Evolutionary conservation across 2,797 vertebrate genomes (phyloP).

Genomic region (Neoniphon sammara): DNA sequence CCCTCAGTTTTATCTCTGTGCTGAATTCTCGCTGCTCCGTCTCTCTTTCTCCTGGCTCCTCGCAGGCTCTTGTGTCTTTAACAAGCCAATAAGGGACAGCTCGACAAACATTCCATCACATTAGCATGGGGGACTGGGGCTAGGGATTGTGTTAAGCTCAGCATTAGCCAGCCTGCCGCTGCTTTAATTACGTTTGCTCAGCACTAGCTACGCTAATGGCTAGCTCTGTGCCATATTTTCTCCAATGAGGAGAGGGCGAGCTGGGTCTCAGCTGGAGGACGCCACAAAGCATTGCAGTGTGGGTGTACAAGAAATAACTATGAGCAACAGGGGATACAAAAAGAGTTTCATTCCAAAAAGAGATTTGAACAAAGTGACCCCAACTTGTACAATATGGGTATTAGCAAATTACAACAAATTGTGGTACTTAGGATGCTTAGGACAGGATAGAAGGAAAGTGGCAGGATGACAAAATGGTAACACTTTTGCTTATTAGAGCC

Average conservation of each 20-base stretch:
- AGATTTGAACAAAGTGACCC: not conserved
- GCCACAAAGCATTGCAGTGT: conserved; percentile 24
- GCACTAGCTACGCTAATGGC: conserved; percentile 69
- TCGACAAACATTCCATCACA: conserved; percentile 68
- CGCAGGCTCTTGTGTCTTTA: conserved; percentile 49
- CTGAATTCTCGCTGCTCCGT: conserved; percentile 20
- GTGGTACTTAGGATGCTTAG: not conserved
- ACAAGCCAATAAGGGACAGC: conserved; percentile 69
- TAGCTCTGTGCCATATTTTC: conserved; percentile 55
- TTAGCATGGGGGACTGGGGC: conserved; percentile 61
- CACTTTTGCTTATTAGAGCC: not conserved
- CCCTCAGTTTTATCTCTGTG: conserved; percentile 1
- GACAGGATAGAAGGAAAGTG: not conserved
- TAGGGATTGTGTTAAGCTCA: conserved; percentile 70
- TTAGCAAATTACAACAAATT: not conserved
- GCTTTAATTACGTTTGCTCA: conserved; percentile 77
- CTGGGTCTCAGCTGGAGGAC: conserved; percentile 41
- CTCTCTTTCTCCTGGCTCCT: conserved; percentile 25
- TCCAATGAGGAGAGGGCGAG: conserved; percentile 38
- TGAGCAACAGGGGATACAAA: conserved; percentile 21
- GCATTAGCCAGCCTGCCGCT: conserved; percentile 65
- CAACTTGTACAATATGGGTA: not conserved
- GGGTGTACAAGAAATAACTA: not conserved
- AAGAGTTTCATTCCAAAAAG: not conserved
- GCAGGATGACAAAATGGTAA: not conserved